phyloP scores from a whole-genome alignment of 1,140 invertebrate genomes.

The Procambarus virginalis region DNA sequence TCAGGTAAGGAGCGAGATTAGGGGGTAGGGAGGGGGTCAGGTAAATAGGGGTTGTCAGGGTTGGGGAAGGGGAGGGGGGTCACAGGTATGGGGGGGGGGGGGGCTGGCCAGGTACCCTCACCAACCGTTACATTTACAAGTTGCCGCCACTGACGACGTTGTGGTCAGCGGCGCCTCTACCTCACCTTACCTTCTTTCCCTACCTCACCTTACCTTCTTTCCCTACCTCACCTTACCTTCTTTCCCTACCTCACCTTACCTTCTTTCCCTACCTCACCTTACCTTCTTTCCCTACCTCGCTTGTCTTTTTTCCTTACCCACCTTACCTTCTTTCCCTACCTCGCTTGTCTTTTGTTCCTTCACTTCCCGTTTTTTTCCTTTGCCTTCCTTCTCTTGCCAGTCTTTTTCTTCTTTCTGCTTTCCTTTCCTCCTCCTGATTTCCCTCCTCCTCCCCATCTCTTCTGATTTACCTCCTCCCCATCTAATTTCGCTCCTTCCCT shows the following conservation, averaged over 20 bases:
- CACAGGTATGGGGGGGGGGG: neutral
- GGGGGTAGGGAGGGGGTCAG: neutral
- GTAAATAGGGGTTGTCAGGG: neutral
- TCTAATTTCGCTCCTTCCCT: neutral
- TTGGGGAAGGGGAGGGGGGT: neutral
- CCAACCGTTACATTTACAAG: conserved; percentile 23
- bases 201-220: neutral
- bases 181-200: neutral
- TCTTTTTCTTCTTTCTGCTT: too few relatives aligned
- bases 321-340: neutral
- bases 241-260: conserved; percentile 2
- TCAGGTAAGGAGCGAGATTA: neutral
- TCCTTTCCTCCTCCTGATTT: neutral
- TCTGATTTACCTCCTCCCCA: neutral
- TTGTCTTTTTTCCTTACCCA: neutral
- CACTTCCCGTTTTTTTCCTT: too few relatives aligned
- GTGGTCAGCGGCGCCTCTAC: neutral
- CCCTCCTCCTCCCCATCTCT: neutral
- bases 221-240: neutral
- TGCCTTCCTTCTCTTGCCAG: too few relatives aligned
- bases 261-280: neutral
- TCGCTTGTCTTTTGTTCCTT: too few relatives aligned
- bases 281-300: neutral
- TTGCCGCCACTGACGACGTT: neutral
- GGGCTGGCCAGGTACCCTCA: neutral